phyloP scores from a whole-genome alignment of 2,888 invertebrate species.

The Drosophila rellima region DNA sequence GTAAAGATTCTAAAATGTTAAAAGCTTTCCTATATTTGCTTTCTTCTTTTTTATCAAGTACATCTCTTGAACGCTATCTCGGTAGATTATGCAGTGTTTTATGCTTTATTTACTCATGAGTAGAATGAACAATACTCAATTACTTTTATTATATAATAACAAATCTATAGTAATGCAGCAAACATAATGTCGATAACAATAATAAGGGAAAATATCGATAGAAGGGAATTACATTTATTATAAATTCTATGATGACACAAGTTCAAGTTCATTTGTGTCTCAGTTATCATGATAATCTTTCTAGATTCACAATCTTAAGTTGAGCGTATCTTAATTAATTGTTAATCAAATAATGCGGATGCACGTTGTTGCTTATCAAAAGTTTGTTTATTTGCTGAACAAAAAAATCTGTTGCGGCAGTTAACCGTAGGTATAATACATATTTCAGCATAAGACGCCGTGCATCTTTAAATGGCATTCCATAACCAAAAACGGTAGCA shows the following conservation, averaged over 20 bases:
- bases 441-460: slow-evolving; percentile 56
- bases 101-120: too few relatives aligned
- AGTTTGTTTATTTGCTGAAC: slow-evolving; percentile 29
- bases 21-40: too few relatives aligned
- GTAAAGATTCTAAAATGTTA: too few relatives aligned
- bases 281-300: slow-evolving; percentile 1
- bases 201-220: too few relatives aligned
- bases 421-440: slow-evolving; percentile 42
- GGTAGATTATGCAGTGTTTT: too few relatives aligned
- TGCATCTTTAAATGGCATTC: slow-evolving; percentile 52
- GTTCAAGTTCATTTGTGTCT: slow-evolving; percentile 1
- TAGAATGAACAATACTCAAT: too few relatives aligned
- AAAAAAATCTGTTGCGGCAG: slow-evolving; percentile 11
- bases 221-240: too few relatives aligned
- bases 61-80: neutral
- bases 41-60: too few relatives aligned
- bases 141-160: too few relatives aligned
- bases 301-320: slow-evolving; percentile 19
- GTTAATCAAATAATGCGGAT: slow-evolving; percentile 48
- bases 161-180: too few relatives aligned
- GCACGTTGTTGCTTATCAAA: slow-evolving; percentile 39
- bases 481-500: slow-evolving; percentile 6
- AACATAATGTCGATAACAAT: neutral
- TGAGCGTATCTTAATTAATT: slow-evolving; percentile 41
- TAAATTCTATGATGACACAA: neutral